Conservation (phyloP, 2,113 vertebrate species). For the Uropsilus gracilis region DNA sequence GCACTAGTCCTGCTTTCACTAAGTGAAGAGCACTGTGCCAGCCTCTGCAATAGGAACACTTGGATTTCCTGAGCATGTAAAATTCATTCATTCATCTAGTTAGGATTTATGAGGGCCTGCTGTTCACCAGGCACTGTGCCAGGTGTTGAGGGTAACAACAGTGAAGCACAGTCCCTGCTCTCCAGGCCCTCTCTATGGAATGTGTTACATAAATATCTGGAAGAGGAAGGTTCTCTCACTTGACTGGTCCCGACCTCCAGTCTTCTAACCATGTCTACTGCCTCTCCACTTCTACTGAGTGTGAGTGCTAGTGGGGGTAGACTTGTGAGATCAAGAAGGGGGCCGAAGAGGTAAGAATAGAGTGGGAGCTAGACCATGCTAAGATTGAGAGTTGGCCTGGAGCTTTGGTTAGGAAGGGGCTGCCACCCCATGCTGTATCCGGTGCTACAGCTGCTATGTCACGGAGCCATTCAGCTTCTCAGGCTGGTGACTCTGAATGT, state of each 20-base stretch:
- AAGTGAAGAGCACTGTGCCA: not conserved
- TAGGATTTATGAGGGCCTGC: slow-evolving; percentile 3
- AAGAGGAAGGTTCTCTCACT: not conserved
- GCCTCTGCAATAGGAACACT: not conserved
- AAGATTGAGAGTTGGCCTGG: not conserved
- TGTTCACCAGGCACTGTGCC: not conserved
- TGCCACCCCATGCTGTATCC: not conserved
- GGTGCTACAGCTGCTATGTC: not conserved
- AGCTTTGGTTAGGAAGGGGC: not conserved
- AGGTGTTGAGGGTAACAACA: not conserved
- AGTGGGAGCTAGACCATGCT: not conserved
- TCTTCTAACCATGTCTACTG: not conserved
- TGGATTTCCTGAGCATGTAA: not conserved
- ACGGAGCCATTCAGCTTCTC: not conserved
- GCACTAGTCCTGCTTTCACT: not conserved
- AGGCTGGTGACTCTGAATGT: not conserved
- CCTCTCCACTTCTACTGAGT: not conserved
- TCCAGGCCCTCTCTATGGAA: not conserved
- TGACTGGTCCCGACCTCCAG: not conserved
- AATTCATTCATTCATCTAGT: not conserved
- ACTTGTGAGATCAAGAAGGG: not conserved
- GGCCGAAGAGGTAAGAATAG: not conserved
- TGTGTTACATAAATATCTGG: not conserved
- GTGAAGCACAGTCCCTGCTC: too few species aligned
- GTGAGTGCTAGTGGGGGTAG: not conserved